Evolutionary conservation across 2,113 vertebrate species (phyloP).

Genomic region (Anguilla rostrata): DNA sequence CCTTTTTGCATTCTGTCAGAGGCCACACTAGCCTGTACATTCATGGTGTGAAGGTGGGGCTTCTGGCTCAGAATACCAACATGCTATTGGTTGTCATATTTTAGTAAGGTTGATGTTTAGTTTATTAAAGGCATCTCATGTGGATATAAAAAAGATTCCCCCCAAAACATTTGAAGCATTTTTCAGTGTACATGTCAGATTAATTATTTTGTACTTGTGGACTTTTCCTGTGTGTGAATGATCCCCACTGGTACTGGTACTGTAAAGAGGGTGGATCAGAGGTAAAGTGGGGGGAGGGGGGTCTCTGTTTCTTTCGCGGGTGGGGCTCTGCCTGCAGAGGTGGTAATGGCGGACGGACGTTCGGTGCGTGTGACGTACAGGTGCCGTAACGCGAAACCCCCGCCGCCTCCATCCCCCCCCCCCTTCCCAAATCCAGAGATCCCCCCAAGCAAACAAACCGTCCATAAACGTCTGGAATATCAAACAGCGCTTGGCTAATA

Average conservation of each 20-base stretch:
- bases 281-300: not conserved
- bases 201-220: not conserved
- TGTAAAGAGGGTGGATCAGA: not conserved
- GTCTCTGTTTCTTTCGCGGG: not conserved
- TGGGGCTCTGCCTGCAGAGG: not conserved
- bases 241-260: not conserved
- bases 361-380: conserved; percentile 31
- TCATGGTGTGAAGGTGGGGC: no score
- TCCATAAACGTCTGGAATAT: conserved; percentile 54
- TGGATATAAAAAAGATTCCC: no score
- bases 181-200: not conserved
- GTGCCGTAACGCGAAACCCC: conserved; percentile 33
- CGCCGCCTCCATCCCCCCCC: conserved; percentile 20
- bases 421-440: conserved; percentile 25
- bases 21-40: no score
- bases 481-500: conserved; percentile 53
- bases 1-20: not conserved
- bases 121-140: no score
- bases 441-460: conserved; percentile 35
- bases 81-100: no score
- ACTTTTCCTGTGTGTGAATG: not conserved
- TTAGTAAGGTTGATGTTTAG: no score
- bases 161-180: not conserved
- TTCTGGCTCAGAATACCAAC: no score
- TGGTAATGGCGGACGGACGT: conserved; percentile 27